A percentile compares a stretch with the other conserved stretches of the same genome.
Conservation (phyloP, 2,888 invertebrate genomes). For the Leptura quadrifasciata region DNA sequence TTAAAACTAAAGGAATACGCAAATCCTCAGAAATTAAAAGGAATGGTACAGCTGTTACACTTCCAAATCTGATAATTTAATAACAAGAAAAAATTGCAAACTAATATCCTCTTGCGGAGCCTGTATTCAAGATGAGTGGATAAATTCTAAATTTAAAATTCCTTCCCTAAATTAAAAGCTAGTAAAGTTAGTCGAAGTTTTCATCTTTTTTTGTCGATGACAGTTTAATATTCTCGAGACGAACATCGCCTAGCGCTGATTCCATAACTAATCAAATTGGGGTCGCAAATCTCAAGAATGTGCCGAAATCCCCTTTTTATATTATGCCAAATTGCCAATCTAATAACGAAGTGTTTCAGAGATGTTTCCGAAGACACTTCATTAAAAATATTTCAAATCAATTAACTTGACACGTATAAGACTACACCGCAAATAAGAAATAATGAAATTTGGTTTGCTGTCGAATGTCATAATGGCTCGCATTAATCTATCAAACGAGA, state of each 20-base stretch:
- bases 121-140: constrained; percentile 42
- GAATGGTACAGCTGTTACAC: constrained; percentile 59
- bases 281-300: constrained; percentile 64
- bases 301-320: constrained; percentile 59
- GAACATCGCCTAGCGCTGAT: constrained; percentile 63
- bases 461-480: constrained; percentile 11
- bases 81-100: constrained; percentile 59
- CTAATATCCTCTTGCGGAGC: constrained; percentile 53
- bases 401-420: constrained; percentile 43
- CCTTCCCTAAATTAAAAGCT: constrained; percentile 64
- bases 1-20: constrained; percentile 61
- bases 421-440: constrained; percentile 35
- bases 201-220: constrained; percentile 45
- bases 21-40: constrained; percentile 57
- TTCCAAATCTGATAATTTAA: constrained; percentile 61
- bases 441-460: constrained; percentile 36
- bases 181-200: constrained; percentile 58
- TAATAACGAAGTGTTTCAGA: constrained; percentile 69
- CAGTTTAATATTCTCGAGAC: constrained; percentile 65
- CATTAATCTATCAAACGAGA: constrained; percentile 15
- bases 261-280: constrained; percentile 69
- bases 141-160: constrained; percentile 54
- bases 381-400: constrained; percentile 64
- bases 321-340: constrained; percentile 70
- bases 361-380: constrained; percentile 69